Evolutionary conservation across 2,113 vertebrate species (phyloP).

Genomic region (Prolemur simus): DNA sequence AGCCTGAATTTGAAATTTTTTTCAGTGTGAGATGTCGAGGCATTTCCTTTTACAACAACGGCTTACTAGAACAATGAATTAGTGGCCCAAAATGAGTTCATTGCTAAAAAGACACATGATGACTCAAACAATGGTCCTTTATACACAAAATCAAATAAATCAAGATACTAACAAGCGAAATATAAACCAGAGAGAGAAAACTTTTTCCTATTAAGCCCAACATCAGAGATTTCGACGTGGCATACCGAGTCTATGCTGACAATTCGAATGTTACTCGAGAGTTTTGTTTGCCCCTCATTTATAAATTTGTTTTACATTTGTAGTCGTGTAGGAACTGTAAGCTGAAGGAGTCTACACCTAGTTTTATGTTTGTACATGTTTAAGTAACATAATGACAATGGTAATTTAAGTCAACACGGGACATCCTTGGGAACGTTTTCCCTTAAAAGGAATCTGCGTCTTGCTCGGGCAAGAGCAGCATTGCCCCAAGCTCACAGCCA

Average conservation of each 20-base stretch:
- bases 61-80: not conserved
- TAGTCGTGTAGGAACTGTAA: not conserved
- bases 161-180: not conserved
- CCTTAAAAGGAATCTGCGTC: not conserved
- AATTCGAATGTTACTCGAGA: not conserved
- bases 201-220: not conserved
- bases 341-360: not conserved
- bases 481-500: not conserved
- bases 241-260: accelerated
- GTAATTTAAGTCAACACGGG: not conserved
- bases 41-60: not conserved
- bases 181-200: accelerated
- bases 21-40: not conserved
- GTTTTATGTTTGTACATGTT: not conserved
- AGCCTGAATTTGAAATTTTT: not conserved
- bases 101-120: not conserved
- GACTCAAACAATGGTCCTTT: not conserved
- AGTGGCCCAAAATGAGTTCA: not conserved
- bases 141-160: not conserved
- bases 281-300: not conserved
- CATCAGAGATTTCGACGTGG: not conserved
- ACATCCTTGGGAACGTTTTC: not conserved
- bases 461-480: not conserved
- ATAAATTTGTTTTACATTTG: constrained; percentile 26
- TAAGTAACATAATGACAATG: not conserved